Evolutionary conservation across 2,888 invertebrate genomes (phyloP).

Genomic region (Macroteleia sp.): DNA sequence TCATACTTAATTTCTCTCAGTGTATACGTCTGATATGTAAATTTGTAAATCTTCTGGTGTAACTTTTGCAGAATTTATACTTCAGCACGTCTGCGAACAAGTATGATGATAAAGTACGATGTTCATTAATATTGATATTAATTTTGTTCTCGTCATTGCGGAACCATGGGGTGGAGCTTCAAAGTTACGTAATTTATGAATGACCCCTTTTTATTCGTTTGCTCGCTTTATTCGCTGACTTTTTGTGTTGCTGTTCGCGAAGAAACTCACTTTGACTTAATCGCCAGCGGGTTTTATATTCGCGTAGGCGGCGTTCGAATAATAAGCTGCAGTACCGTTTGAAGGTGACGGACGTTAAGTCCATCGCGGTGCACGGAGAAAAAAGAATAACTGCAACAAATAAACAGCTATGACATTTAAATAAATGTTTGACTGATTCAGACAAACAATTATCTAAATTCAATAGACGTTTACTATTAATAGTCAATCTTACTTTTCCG

Average conservation of each 20-base stretch:
- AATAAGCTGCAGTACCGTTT: conserved; percentile 48
- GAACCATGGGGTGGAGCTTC: not conserved
- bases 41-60: no score
- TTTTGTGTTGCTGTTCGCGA: conserved; percentile 51
- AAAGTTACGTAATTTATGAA: conserved; percentile 46
- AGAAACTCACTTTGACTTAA: conserved; percentile 50
- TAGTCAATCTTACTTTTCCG: no score
- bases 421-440: no score
- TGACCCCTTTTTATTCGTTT: conserved; percentile 46
- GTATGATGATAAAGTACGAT: no score
- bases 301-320: conserved; percentile 53
- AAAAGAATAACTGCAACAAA: no score
- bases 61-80: no score
- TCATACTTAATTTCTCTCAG: no score
- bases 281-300: conserved; percentile 46
- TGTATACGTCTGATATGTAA: no score
- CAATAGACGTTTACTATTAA: no score
- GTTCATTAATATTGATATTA: conserved; percentile 35
- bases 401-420: no score
- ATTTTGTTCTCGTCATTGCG: conserved; percentile 27
- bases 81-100: no score
- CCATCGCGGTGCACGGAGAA: conserved; percentile 41
- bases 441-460: no score
- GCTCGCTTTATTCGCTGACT: conserved; percentile 29
- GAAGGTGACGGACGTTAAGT: conserved; percentile 56